Percentiles rank a stretch among this genome's conserved stretches.
Conservation (phyloP, 1,140 invertebrate genomes). For the Eulimnadia texana region DNA sequence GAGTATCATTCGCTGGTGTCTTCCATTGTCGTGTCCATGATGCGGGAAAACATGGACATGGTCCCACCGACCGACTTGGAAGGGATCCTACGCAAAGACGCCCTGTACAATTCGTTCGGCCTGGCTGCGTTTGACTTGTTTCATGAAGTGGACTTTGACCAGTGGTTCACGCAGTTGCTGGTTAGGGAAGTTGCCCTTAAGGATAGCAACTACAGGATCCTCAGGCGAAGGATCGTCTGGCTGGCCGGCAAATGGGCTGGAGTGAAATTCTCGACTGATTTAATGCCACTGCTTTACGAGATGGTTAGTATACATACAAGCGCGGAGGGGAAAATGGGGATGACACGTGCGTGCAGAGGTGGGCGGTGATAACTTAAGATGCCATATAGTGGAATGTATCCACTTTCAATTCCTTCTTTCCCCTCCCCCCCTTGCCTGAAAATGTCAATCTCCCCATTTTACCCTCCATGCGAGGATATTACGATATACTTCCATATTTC, state of each 20-base stretch:
- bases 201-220: slow-evolving; percentile 71
- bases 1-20: slow-evolving; percentile 54
- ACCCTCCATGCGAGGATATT: too few species aligned
- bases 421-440: too few species aligned
- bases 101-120: slow-evolving; percentile 86
- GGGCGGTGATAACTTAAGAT: too few species aligned
- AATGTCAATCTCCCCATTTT: too few species aligned
- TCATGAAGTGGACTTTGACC: slow-evolving; percentile 85
- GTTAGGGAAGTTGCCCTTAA: slow-evolving; percentile 65
- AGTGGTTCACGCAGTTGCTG: slow-evolving; percentile 75
- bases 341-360: too few species aligned
- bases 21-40: slow-evolving; percentile 54
- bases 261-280: slow-evolving; percentile 63
- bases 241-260: slow-evolving; percentile 71
- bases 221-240: slow-evolving; percentile 74
- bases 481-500: too few species aligned
- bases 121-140: slow-evolving; percentile 80
- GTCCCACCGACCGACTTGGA: slow-evolving; percentile 51
- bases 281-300: slow-evolving; percentile 71
- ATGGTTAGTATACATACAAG: slow-evolving; percentile 35
- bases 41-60: slow-evolving; percentile 43
- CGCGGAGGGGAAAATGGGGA: too few species aligned
- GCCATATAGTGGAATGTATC: too few species aligned
- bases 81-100: slow-evolving; percentile 73
- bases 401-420: too few species aligned